phyloP scores from a whole-genome alignment of 1,140 invertebrate genomes.

The Drosophila sp. region DNA sequence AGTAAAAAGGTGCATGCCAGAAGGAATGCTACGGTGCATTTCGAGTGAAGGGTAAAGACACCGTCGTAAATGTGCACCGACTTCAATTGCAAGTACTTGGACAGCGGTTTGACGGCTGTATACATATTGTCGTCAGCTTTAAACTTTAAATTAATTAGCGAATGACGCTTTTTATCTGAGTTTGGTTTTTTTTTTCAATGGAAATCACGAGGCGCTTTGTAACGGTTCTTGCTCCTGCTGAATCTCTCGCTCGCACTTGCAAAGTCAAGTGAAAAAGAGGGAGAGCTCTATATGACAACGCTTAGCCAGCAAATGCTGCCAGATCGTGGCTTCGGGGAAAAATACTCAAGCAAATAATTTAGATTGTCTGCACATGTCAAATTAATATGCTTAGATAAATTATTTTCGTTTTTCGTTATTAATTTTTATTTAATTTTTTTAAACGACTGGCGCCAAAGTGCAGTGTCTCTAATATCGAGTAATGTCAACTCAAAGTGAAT shows the following conservation, averaged over 20 bases:
- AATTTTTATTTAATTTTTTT: too few relatives aligned
- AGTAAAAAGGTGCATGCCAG: conserved; percentile 87
- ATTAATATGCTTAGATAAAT: too few relatives aligned
- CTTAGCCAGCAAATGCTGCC: background rate
- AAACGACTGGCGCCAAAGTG: too few relatives aligned
- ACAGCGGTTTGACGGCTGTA: conserved; percentile 67
- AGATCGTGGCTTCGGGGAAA: too few relatives aligned
- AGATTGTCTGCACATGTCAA: too few relatives aligned
- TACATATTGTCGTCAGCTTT: conserved; percentile 53
- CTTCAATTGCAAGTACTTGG: conserved; percentile 85
- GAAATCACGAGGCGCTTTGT: conserved; percentile 60
- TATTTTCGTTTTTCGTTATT: too few relatives aligned
- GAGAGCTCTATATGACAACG: background rate
- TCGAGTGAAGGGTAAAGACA: conserved; percentile 88
- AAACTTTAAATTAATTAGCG: background rate
- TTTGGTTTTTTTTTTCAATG: background rate
- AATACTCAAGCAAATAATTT: too few relatives aligned
- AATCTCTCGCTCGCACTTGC: conserved; percentile 4
- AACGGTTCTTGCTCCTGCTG: conserved; percentile 49
- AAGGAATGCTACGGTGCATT: conserved; percentile 87
- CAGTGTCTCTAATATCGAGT: background rate
- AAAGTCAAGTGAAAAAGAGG: background rate
- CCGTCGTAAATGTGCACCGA: conserved; percentile 87
- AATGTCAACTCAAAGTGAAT: background rate
- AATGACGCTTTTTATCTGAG: background rate